Base-by-base conservation (phyloP, 53 echinoderm and acorn worm species). In the Temnopleurus reevesii region DNA sequence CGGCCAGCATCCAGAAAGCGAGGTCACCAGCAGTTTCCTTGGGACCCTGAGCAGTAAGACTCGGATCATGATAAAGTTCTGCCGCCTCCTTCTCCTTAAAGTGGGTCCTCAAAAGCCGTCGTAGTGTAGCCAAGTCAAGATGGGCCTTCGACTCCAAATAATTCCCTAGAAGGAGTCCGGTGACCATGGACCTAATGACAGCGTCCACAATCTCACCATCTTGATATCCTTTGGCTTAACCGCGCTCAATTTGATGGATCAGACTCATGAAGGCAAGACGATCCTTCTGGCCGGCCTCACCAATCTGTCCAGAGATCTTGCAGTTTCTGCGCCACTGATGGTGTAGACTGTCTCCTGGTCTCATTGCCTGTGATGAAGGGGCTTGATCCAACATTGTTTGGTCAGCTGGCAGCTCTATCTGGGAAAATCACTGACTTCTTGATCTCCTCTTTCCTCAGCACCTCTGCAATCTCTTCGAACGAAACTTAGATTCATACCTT, bases 231-330 rank as follows among this genome's bases (percentile, higher is more conserved):
- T 61, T 90, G 0, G 54, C 28, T 5, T 90, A 1, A 4, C 90
- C 93, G 10, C 86, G 51, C 19, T 95, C 95, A 0, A 95, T 95
- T 47, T 95, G 93, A 24, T 90, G 91, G 5, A 89, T 63, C 0
- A 93, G 77, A 18, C 86, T 91, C 33, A 83, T 29, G 31, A 91
- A 92, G 38, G 91, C 53, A 15, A 94, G 60, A 28, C 76, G 91
- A 33, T 94, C 91, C 41, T 90, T 91, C 77, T 94, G 91, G 12
- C 89, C 86, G 12, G 88, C 81, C 15, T 90, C 87, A 2, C 90
- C 92, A 35, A 91, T 89, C 18, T 94, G 91, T 3, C 94, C 94
- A 8, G 8, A 10, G 53, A 51, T 51, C 15, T 51, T 51, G 53
- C 8, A 51, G 9, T 51, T 15, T 51, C n/a, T n/a, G n/a, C n/a